Base-by-base conservation (phyloP, 1,140 invertebrate genomes). In the Probaryconus sp. region DNA sequence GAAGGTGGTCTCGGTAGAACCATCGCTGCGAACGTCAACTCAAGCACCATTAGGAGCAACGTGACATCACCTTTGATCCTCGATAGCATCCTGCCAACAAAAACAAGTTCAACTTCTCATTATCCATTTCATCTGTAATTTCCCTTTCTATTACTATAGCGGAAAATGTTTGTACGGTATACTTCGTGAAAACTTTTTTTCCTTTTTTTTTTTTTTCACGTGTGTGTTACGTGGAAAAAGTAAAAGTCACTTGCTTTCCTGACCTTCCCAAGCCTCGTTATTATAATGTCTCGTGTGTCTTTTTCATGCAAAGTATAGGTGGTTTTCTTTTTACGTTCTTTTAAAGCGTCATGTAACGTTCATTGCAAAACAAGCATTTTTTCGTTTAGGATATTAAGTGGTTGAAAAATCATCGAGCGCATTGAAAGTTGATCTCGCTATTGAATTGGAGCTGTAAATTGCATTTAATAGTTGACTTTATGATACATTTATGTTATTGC, bases 1-100 rank as follows among this genome's bases (percentile, higher is more conserved):
- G 83, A 83, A 0, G 86, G 86, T 42, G 86, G 86, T 45, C 87
- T 80, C 6, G 84, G 85, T 9, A 87, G 75, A 13, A 87, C 87
- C 74, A 87, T 81, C 1, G 84, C 81, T n/a, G 81, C 76, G 9
- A 67, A 53, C 14, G 76, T 72, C 24, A 79, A 50, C 24, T 79
- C 73, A 9, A 81, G 18, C 10, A 82, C 58, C 24, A 80, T 56
- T 31, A 81, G 43, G 35, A 83, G 53, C 61, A 82, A 10, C 24
- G 64, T 53, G 30, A 60, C 58, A 31, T 64, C 65, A 20, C 47
- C 35, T 31, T 51, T 76, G 18, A 68, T 75, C 24, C 56, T 58
- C 16, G 40, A 55, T 24, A 73, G 51, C 82, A 83, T 84, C 48
- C 83, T 83, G 74, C 17, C 81, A 73, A 64, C 20, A 47, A 55